Conservation (phyloP, 2,797 vertebrate genomes). For the Myoxocephalus aenaeus region DNA sequence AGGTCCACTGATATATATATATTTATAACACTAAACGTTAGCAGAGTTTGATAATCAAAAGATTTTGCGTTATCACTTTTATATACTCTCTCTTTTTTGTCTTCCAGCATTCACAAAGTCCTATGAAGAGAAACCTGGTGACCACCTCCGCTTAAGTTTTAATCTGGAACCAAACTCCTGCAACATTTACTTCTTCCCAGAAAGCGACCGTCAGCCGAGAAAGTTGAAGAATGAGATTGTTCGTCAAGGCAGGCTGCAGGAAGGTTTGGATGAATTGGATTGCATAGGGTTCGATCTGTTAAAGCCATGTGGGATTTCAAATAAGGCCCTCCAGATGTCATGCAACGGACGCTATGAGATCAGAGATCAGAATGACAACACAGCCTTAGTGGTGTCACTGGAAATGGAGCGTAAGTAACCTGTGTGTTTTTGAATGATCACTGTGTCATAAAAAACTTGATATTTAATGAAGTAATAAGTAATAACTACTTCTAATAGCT, state of each 20-base stretch:
- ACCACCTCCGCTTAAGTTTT: rapidly evolving
- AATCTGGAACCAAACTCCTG: constrained; percentile 11
- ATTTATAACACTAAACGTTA: neutral
- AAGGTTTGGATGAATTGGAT: rapidly evolving
- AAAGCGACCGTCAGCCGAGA: rapidly evolving
- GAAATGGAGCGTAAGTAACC: constrained; percentile 35
- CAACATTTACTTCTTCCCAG: constrained; percentile 46
- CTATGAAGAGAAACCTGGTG: rapidly evolving
- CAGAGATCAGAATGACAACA: constrained; percentile 29
- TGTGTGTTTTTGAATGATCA: constrained; percentile 1
- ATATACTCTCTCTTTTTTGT: constrained; percentile 2
- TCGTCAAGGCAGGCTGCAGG: neutral
- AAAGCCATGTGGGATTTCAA: constrained; percentile 26
- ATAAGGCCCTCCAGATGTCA: rapidly evolving
- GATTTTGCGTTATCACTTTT: neutral
- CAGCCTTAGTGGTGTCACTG: neutral
- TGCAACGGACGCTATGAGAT: constrained; percentile 35
- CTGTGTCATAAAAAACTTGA: neutral
- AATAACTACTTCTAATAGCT: neutral
- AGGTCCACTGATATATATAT: too few species aligned
- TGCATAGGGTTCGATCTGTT: neutral
- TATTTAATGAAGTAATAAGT: neutral
- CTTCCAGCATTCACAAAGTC: neutral
- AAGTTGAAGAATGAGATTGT: neutral
- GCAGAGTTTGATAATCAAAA: neutral